These are phyloP conservation scores for Jaculus jaculus DNA, from an alignment of 2,113 vertebrate species.

Conservation along the genomic window DNA sequence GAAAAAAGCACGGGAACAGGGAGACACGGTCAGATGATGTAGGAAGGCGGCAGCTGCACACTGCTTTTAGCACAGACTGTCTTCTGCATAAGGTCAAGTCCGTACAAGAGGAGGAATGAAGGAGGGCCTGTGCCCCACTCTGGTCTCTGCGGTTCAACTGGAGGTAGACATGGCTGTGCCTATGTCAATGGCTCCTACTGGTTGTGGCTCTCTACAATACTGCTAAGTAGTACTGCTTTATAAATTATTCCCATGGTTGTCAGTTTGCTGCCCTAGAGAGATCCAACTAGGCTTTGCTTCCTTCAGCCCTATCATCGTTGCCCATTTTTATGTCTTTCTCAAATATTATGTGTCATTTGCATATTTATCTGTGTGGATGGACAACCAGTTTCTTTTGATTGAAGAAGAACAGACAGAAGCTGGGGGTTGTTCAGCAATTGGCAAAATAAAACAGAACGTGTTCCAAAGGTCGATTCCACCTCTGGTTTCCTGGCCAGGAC, in stretches of 20 bases:
- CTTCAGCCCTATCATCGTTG: background rate
- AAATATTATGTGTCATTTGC: background rate
- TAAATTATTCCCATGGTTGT: background rate
- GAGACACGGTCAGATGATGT: too few species aligned
- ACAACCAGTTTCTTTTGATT: slow-evolving; percentile 7
- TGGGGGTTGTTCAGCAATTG: background rate
- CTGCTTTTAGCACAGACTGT: too few species aligned
- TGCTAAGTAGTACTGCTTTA: background rate
- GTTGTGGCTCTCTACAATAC: too few species aligned
- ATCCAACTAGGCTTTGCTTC: slow-evolving; percentile 9
- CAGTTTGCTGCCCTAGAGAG: background rate
- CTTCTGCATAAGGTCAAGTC: too few species aligned
- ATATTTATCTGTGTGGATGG: slow-evolving; percentile 19
- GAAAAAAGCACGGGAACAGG: too few species aligned
- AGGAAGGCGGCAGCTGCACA: too few species aligned
- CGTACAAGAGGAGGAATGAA: too few species aligned
- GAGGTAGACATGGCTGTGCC: too few species aligned
- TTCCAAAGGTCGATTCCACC: background rate
- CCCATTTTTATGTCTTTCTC: background rate
- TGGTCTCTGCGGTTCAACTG: too few species aligned
- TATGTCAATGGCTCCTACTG: too few species aligned
- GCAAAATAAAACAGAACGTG: slow-evolving; percentile 18
- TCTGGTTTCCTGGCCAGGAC: slow-evolving; percentile 28
- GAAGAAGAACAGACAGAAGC: background rate
- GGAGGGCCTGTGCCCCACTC: too few species aligned